Evolutionary conservation across 1,140 invertebrate species (phyloP), one percentile per base, ranked within the genome.

Genomic region (Eufriesea mexicana): DNA sequence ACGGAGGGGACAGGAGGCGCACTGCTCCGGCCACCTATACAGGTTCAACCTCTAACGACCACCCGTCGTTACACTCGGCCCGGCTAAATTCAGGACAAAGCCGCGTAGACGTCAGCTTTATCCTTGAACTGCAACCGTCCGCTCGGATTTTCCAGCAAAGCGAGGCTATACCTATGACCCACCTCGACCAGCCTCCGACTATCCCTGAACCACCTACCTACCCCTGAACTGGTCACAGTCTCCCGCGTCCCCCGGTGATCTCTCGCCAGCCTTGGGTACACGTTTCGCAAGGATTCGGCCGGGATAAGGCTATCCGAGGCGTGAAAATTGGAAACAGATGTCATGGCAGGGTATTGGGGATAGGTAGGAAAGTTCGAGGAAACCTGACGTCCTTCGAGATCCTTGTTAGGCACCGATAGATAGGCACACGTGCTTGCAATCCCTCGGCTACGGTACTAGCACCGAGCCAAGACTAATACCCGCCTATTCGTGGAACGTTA

Each of bases 81-180:
- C 57, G 20, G 8, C n/a, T 59, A 51, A 84, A 86, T 79, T 59
- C 64, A 67, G 79, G 72, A 88, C 87, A 79, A 85, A 71, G 75
- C 85, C 28, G 68, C 59, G 68, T 59, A 83, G 73, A 85, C 83
- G 83, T 88, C 70, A 83, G 86, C 64, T 79, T 61, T 71, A 79
- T 86, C 86, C 84, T 87, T 86, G 74, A 86, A 86, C 84, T 67
- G 70, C 23, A 35, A 68, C 51, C 51, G 35, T 28, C 18, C 64
- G 64, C 72, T 72, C 28, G 28, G 47, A 35, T 68, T 59, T 72
- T 54, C 78, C 57, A 28, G n/a, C 47, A n/a, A 28, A 16, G 16
- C 49, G 12, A 28, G 51, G 25, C 35, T 45, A 9, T 42, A 45
- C 20, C 1, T 12, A 5, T 16, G 14, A 2, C 1, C n/a, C 35